Percentiles rank a stretch among this genome's conserved stretches.
Evolutionary conservation across 2,113 vertebrate genomes (phyloP).

Genomic region (Tyrannus savana): DNA sequence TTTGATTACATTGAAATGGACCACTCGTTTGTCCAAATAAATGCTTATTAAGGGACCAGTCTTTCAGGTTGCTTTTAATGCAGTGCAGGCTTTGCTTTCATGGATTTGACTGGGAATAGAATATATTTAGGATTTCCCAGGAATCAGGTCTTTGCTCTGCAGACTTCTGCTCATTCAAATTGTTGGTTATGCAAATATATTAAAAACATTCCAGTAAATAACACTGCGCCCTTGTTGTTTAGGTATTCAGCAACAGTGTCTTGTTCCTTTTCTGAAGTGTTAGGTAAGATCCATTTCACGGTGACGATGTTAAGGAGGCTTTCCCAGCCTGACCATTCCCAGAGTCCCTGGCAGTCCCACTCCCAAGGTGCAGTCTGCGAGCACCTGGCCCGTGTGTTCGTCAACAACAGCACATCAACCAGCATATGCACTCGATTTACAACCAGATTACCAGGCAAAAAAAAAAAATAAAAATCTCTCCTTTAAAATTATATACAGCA

Average conservation of each 20-base stretch:
- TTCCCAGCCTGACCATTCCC: background rate
- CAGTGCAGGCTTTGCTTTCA: background rate
- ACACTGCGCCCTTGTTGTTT: conserved; percentile 28
- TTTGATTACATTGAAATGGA: conserved; percentile 59
- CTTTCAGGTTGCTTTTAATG: conserved; percentile 56
- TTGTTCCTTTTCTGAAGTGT: background rate
- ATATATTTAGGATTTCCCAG: conserved; percentile 58
- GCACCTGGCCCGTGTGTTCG: background rate
- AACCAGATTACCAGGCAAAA: background rate
- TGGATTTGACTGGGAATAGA: conserved; percentile 46
- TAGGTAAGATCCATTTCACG: background rate
- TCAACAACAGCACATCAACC: background rate
- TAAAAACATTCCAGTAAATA: conserved; percentile 33
- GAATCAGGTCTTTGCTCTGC: conserved; percentile 37
- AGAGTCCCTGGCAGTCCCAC: background rate
- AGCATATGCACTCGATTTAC: background rate
- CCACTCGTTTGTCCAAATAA: conserved; percentile 49
- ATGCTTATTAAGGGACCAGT: conserved; percentile 44
- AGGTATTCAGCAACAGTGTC: conserved; percentile 11
- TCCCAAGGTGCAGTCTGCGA: background rate
- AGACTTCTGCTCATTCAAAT: conserved; percentile 40
- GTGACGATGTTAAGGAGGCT: background rate
- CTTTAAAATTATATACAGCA: conserved; percentile 2
- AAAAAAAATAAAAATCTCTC: background rate
- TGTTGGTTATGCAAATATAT: conserved; percentile 47